Conservation (phyloP, 1,140 invertebrate genomes). For the Zaprionus tsacasi region DNA sequence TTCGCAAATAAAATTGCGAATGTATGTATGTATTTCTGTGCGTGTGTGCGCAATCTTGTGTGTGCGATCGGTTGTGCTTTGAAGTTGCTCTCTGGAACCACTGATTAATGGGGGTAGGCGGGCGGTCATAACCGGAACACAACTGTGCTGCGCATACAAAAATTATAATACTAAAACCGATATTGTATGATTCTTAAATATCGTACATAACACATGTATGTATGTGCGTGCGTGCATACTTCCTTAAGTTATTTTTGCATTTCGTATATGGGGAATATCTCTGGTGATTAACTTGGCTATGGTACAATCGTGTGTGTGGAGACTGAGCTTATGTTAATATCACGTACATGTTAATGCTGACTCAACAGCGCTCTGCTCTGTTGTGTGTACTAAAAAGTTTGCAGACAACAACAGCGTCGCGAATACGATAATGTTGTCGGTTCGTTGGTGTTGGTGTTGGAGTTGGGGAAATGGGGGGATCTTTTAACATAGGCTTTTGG, state of each 20-base stretch:
- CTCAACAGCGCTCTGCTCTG: constrained; percentile 11
- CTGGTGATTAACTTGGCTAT: constrained; percentile 69
- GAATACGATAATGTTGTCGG: constrained; percentile 19
- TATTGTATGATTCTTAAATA: constrained; percentile 17
- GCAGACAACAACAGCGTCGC: constrained; percentile 20
- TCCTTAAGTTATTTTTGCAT: constrained; percentile 10
- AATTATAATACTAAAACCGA: constrained; percentile 2
- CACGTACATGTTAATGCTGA: constrained; percentile 29
- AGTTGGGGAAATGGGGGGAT: constrained; percentile 13
- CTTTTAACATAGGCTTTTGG: constrained; percentile 12
- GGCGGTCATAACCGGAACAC: constrained; percentile 54
- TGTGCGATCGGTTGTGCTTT: constrained; percentile 66
- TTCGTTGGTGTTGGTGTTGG: constrained; percentile 16
- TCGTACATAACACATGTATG: not conserved
- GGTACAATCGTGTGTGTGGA: constrained; percentile 40
- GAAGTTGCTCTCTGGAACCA: constrained; percentile 43
- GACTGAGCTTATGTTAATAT: constrained; percentile 31
- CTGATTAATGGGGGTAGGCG: constrained; percentile 47
- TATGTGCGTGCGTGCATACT: too few relatives aligned
- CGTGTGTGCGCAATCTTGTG: not conserved
- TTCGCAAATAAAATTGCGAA: not conserved
- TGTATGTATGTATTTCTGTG: not conserved
- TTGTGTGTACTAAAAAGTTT: constrained; percentile 45
- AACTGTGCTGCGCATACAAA: not conserved
- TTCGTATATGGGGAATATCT: not conserved